Percentiles rank a stretch among this genome's conserved stretches.
Evolutionary conservation across 2,113 vertebrate genomes (phyloP).

Genomic region (Eulemur macaco): DNA sequence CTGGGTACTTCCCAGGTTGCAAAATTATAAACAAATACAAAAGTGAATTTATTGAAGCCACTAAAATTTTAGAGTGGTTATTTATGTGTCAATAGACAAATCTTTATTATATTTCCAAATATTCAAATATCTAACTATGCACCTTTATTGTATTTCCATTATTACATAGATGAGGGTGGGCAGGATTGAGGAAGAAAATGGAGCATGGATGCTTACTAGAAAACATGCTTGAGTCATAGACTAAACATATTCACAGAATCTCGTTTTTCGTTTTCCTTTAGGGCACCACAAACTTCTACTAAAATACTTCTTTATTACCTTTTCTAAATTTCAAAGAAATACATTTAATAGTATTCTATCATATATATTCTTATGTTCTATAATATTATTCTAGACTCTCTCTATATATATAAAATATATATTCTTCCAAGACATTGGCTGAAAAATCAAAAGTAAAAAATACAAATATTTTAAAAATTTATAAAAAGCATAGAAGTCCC

Average conservation of each 20-base stretch:
- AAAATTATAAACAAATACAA: background rate
- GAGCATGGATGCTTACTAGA: background rate
- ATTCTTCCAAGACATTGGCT: background rate
- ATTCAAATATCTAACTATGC: background rate
- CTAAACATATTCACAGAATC: background rate
- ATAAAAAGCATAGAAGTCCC: background rate
- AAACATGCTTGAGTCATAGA: background rate
- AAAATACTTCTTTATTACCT: background rate
- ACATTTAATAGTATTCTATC: background rate
- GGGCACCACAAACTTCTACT: background rate
- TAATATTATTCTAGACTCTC: background rate
- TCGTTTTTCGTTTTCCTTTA: background rate
- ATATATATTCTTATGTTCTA: background rate
- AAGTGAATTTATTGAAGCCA: background rate
- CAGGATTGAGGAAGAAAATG: background rate
- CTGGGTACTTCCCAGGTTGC: rapidly evolving
- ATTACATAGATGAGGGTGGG: background rate
- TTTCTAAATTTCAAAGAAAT: background rate
- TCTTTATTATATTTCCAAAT: background rate
- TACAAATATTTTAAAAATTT: background rate
- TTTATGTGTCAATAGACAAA: background rate
- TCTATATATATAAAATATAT: background rate
- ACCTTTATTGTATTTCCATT: background rate
- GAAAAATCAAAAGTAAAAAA: background rate
- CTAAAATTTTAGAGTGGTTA: background rate